These are phyloP conservation scores for Ganaspis sp. DNA, from an alignment of 1,140 invertebrate genomes.

Conservation along the genomic window DNA sequence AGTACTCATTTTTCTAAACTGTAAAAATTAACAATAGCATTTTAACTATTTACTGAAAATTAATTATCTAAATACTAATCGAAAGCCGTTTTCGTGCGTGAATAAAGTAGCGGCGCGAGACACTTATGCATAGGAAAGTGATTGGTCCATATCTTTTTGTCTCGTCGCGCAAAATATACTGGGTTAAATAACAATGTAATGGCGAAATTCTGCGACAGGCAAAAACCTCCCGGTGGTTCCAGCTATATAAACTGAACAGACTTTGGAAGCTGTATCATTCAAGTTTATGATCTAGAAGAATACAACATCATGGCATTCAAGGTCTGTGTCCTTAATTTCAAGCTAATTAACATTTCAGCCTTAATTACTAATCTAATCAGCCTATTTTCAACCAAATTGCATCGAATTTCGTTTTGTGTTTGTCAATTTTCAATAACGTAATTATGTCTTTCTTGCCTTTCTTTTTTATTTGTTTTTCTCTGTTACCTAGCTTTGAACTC, in stretches of 20 bases:
- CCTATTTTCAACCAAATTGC: background rate
- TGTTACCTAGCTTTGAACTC: too few species aligned
- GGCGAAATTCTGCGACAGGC: constrained; percentile 58
- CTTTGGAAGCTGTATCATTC: constrained; percentile 59
- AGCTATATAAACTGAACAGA: constrained; percentile 61
- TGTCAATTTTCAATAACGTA: too few species aligned
- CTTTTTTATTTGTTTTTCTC: too few species aligned
- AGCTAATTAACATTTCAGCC: constrained; percentile 38
- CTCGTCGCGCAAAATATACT: constrained; percentile 47
- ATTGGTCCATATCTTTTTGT: constrained; percentile 45
- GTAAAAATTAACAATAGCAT: too few species aligned
- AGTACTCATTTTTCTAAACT: too few species aligned
- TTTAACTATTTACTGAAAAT: too few species aligned
- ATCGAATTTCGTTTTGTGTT: too few species aligned
- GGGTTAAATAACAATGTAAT: constrained; percentile 64
- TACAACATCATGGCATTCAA: constrained; percentile 59
- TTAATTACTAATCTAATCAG: constrained; percentile 23
- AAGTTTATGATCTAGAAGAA: constrained; percentile 51
- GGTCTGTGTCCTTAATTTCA: constrained; percentile 58
- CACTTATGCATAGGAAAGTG: constrained; percentile 47
- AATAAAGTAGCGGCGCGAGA: constrained; percentile 26
- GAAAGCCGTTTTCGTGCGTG: constrained; percentile 24
- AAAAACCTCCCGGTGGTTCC: constrained; percentile 50
- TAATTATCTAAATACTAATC: background rate
- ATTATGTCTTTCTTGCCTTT: too few species aligned